phyloP scores from a whole-genome alignment of 2,797 vertebrate genomes.

The Peromyscus aztecus region DNA sequence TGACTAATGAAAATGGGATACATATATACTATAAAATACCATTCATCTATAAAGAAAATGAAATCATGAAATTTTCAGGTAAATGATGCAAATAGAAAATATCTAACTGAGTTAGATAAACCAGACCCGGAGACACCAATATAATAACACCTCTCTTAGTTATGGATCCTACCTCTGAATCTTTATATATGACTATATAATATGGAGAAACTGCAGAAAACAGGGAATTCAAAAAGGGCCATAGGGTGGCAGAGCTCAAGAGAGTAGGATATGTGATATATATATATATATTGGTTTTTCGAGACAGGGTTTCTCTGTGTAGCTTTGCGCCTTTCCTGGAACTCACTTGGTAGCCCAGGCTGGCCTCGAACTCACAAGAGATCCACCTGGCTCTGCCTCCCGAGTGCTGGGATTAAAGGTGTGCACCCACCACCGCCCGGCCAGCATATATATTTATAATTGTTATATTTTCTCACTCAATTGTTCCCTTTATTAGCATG shows the following conservation, averaged over 20 bases:
- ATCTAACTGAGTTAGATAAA: not conserved
- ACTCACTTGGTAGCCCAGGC: too few species aligned
- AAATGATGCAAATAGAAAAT: not conserved
- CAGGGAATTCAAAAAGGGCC: not conserved
- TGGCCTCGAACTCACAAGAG: too few species aligned
- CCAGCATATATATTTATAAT: not conserved
- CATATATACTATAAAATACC: not conserved
- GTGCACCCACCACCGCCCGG: too few species aligned
- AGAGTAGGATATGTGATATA: not conserved
- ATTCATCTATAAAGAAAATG: not conserved
- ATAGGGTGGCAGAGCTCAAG: not conserved
- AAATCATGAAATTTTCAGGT: not conserved
- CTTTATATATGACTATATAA: too few species aligned
- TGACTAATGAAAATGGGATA: not conserved
- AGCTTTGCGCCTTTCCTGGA: too few species aligned
- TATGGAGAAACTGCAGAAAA: not conserved
- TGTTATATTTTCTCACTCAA: not conserved
- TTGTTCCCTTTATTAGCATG: not conserved
- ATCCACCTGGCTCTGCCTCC: too few species aligned
- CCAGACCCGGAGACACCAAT: not conserved
- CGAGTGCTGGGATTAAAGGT: too few species aligned
- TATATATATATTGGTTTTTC: too few species aligned
- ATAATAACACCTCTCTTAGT: not conserved
- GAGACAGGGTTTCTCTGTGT: too few species aligned
- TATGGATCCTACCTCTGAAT: not conserved